These are phyloP conservation scores for Meloe dianella DNA, from an alignment of 2,888 invertebrate species.

Conservation along the genomic window DNA sequence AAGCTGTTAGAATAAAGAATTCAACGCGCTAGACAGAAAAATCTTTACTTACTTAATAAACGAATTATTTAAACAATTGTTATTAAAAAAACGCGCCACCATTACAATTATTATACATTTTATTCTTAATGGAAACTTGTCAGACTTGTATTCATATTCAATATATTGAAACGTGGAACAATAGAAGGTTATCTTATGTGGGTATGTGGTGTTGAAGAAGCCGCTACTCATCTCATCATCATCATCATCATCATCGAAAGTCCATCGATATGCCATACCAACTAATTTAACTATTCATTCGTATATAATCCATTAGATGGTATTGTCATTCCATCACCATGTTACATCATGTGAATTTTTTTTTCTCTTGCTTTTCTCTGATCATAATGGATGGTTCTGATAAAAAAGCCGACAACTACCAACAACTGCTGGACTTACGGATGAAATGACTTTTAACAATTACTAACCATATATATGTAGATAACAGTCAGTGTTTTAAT, in stretches of 20 bases:
- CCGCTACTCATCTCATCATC: too few species aligned
- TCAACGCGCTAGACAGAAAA: not conserved
- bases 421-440: slow-evolving; percentile 19
- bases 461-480: not conserved
- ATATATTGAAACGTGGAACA: slow-evolving; percentile 22
- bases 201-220: slow-evolving; percentile 27
- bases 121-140: slow-evolving; percentile 7
- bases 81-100: not conserved
- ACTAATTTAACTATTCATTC: slow-evolving; percentile 36
- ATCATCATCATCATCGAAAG: slow-evolving; percentile 27
- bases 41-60: not conserved
- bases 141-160: slow-evolving; percentile 14
- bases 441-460: slow-evolving; percentile 7
- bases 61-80: slow-evolving; percentile 6
- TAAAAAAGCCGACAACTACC: slow-evolving; percentile 26
- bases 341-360: slow-evolving; percentile 25
- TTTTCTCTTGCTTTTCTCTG: not conserved
- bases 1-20: not conserved
- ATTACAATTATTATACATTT: slow-evolving; percentile 7
- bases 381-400: slow-evolving; percentile 31
- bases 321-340: slow-evolving; percentile 36
- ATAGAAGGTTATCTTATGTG: slow-evolving; percentile 17
- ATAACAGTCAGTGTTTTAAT: not conserved
- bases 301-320: slow-evolving; percentile 34
- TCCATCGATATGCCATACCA: slow-evolving; percentile 30